Conservation (phyloP, 2,797 vertebrate species). For the Astyanax mexicanus region DNA sequence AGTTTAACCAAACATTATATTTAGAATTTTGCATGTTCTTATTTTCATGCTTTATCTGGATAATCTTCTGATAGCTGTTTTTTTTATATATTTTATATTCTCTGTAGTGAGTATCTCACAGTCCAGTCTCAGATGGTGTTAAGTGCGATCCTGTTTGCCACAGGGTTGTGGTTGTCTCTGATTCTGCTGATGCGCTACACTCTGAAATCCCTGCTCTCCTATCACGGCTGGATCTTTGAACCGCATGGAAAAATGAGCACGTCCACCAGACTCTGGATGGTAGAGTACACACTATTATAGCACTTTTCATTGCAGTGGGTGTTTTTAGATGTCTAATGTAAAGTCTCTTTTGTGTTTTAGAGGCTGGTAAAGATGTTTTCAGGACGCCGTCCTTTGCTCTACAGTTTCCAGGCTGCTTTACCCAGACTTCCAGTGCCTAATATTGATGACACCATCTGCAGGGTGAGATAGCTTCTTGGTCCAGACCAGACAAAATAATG, state of each 20-base stretch:
- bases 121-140: conserved; percentile 76
- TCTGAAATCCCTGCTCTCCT: conserved; percentile 89
- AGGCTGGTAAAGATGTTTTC: conserved; percentile 84
- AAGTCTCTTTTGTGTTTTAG: conserved; percentile 64
- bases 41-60: not conserved
- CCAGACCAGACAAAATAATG: too few relatives aligned
- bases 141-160: conserved; percentile 88
- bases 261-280: conserved; percentile 88
- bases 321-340: conserved; percentile 5
- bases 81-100: conserved; percentile 31
- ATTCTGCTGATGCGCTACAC: conserved; percentile 87
- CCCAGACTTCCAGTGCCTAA: conserved; percentile 89
- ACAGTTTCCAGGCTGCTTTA: conserved; percentile 93
- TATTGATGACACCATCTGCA: conserved; percentile 84
- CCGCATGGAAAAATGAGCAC: conserved; percentile 86
- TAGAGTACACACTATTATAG: conserved; percentile 63
- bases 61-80: not conserved
- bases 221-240: conserved; percentile 96
- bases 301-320: not conserved
- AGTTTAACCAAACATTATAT: too few relatives aligned
- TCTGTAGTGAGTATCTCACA: conserved; percentile 72
- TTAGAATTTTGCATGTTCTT: too few relatives aligned
- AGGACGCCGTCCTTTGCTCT: conserved; percentile 87
- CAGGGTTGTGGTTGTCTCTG: conserved; percentile 86
- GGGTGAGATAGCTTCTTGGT: conserved; percentile 74